Base-by-base conservation (phyloP, 2,888 invertebrate genomes). In the Diarsia brunnea region DNA sequence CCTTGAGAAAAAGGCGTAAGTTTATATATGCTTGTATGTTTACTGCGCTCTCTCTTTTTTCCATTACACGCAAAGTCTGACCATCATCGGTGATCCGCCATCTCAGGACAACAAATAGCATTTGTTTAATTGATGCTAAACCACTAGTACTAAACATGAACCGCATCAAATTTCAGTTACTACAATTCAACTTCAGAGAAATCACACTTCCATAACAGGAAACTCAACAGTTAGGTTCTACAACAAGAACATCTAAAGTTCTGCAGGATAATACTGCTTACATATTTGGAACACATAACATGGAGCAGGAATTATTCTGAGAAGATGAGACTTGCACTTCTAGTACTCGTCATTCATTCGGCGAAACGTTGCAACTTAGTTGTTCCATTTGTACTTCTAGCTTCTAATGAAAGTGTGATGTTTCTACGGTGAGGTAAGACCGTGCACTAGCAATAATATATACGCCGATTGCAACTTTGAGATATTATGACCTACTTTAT, bases 291-390 rank as follows among this genome's bases (percentile, higher is more conserved):
- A 74, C 61, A 53, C 47, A 72, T 72, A 38, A 38, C 21, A 49
- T 64, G 47, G 24, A 43, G 24, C 24, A 38, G 49, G 43, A 77
- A 80, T 80, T 31, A 63, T 64, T 64, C 27, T 55, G 31, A 24
- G 55, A 55, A 31, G 75, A 64, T 63, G 75, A 75, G 66, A 66
- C n/a, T 61, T 47, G n/a, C 38, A 47, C 38, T 53, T 65, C 31
- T n/a, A 45, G 24, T 11, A 31, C 45, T 55, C 8, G 24, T 24
- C 75, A 78, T 78, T 81, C 45, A 81, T 65, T 51, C 43, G 16
- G 7, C 27, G 27, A 55, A 49, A 75, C 19, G 51, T 45, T 24
- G 45, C 24, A 81, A 81, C 75, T 60, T 53, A 53, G 82, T 60
- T 53, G 65, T 51, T 55, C 16, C 45, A 51, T 16, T 64, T 75